phyloP scores from a whole-genome alignment of 2,113 vertebrate species.

The Micronycteris hirsuta region DNA sequence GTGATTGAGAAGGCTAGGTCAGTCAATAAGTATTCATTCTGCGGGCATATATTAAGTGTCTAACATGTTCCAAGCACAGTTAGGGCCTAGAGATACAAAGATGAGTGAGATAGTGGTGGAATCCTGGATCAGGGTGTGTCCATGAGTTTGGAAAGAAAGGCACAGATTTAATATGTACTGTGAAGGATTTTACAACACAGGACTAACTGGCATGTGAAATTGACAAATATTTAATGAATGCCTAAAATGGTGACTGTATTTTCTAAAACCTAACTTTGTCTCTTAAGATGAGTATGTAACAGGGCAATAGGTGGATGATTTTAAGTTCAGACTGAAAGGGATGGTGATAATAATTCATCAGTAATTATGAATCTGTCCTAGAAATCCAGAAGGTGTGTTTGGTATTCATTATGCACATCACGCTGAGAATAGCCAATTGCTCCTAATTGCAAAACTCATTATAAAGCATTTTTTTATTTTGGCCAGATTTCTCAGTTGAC shows the following conservation, averaged over 20 bases:
- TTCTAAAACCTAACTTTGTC: not conserved
- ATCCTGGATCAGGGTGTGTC: not conserved
- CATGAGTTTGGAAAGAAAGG: not conserved
- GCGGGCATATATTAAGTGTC: not conserved
- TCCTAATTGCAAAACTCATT: not conserved
- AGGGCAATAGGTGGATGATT: not conserved
- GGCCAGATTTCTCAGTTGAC: constrained; percentile 21
- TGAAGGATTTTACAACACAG: not conserved
- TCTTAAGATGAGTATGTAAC: not conserved
- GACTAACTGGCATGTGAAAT: not conserved
- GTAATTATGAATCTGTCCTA: not conserved
- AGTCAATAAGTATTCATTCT: not conserved
- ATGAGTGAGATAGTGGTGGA: not conserved
- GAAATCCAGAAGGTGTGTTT: not conserved
- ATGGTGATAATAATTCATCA: not conserved
- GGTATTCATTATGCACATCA: not conserved
- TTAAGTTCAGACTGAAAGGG: not conserved
- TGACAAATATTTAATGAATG: not conserved
- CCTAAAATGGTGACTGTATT: not conserved
- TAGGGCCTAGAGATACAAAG: not conserved
- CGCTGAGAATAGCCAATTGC: not conserved
- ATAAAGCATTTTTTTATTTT: not conserved
- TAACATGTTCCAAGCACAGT: not conserved
- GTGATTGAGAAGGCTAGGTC: not conserved
- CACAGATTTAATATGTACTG: not conserved